phyloP scores from a whole-genome alignment of 2,113 vertebrate species.

The Nerophis lumbriciformis region DNA sequence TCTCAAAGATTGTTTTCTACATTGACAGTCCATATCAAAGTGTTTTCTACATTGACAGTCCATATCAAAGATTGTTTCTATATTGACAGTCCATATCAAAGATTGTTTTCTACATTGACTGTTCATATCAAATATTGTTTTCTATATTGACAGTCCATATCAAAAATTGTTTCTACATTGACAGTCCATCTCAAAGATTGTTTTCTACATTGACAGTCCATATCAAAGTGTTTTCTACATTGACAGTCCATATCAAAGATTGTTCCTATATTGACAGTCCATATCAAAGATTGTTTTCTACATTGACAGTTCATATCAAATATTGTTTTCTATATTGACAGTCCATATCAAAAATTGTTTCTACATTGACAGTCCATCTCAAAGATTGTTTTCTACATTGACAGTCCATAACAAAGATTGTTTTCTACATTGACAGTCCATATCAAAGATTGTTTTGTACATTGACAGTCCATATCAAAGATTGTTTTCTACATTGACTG shows the following conservation, averaged over 20 bases:
- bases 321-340: slow-evolving; percentile 55
- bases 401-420: slow-evolving; percentile 19
- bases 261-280: slow-evolving; percentile 56
- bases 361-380: too few relatives aligned
- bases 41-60: slow-evolving; percentile 54
- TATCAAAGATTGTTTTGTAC: slow-evolving; percentile 61
- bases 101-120: slow-evolving; percentile 55
- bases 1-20: too few relatives aligned
- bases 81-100: slow-evolving; percentile 60
- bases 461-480: slow-evolving; percentile 22
- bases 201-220: slow-evolving; percentile 60
- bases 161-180: slow-evolving; percentile 42
- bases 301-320: slow-evolving; percentile 60
- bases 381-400: slow-evolving; percentile 47
- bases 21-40: slow-evolving; percentile 21
- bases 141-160: slow-evolving; percentile 21
- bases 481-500: slow-evolving; percentile 36
- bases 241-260: slow-evolving; percentile 3
- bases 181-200: slow-evolving; percentile 18
- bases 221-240: slow-evolving; percentile 63
- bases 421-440: slow-evolving; percentile 60
- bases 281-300: slow-evolving; percentile 41
- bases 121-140: slow-evolving; percentile 20
- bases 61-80: slow-evolving; percentile 28
- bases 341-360: slow-evolving; percentile 20